Evolutionary conservation across 2,888 invertebrate species (phyloP).

Genomic region (Heteromyza rotundicornis): DNA sequence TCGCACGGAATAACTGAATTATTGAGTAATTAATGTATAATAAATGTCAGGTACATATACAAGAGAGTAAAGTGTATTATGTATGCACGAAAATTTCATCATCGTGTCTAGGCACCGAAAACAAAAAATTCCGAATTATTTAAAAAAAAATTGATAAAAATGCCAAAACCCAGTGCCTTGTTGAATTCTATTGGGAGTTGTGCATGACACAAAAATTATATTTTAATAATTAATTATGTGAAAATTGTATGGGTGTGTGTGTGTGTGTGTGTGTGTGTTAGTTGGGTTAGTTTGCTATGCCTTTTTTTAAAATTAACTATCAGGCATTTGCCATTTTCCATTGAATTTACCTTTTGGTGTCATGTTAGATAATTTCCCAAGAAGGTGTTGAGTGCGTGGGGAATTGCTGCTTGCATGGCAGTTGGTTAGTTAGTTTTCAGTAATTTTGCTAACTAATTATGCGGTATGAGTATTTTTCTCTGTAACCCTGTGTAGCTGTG

Average conservation of each 20-base stretch:
- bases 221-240: conserved; percentile 7
- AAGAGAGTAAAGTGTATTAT: neutral
- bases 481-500: too few species aligned
- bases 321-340: neutral
- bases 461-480: too few species aligned
- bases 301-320: neutral
- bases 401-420: neutral
- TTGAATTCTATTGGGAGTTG: neutral
- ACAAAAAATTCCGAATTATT: neutral
- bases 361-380: neutral
- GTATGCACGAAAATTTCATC: neutral
- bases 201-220: neutral
- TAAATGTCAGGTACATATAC: conserved; percentile 10
- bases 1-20: neutral
- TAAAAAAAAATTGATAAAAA: neutral
- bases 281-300: too few species aligned
- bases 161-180: neutral
- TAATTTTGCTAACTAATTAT: neutral
- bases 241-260: too few species aligned
- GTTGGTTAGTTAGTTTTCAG: neutral
- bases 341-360: neutral
- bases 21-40: conserved; percentile 14
- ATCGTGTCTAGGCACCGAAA: neutral
- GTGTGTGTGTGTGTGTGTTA: too few species aligned
- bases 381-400: conserved; percentile 1